phyloP scores from a whole-genome alignment of 2,888 invertebrate species.

The Hemicrepidius hirtus region DNA sequence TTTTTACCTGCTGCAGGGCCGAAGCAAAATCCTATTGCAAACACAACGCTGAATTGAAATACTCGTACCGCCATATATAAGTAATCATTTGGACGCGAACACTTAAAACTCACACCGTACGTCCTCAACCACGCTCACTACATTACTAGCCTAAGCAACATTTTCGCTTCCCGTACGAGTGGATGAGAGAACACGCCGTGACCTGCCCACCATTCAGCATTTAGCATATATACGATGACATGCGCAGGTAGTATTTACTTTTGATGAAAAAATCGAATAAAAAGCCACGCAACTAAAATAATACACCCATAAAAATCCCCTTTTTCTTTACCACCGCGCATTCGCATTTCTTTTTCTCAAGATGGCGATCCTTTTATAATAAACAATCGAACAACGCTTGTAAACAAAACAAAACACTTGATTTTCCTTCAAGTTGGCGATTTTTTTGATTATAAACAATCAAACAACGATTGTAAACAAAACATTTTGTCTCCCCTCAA shows the following conservation, averaged over 20 bases:
- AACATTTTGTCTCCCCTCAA: no score
- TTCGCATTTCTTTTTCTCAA: no score
- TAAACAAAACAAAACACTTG: constrained; percentile 1
- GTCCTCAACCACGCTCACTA: constrained; percentile 57
- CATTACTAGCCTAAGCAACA: constrained; percentile 64
- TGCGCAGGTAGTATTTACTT: constrained; percentile 58
- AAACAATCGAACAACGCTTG: no score
- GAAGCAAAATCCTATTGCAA: constrained; percentile 73
- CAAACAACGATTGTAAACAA: no score
- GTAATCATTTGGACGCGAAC: constrained; percentile 78
- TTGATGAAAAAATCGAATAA: constrained; percentile 52
- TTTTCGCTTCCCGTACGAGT: constrained; percentile 71
- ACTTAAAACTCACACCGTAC: constrained; percentile 65
- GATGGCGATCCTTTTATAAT: background rate
- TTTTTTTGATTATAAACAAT: no score
- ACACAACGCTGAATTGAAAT: constrained; percentile 81
- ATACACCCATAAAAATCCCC: no score
- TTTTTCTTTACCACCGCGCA: no score
- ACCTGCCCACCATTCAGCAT: constrained; percentile 62
- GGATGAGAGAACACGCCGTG: constrained; percentile 67
- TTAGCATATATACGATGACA: constrained; percentile 60
- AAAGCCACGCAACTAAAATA: constrained; percentile 34
- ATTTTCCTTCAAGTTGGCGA: no score
- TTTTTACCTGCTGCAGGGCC: constrained; percentile 63
- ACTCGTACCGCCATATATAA: constrained; percentile 87